Evolutionary conservation across 2,888 invertebrate species (phyloP).

Genomic region (Melieria omissa): DNA sequence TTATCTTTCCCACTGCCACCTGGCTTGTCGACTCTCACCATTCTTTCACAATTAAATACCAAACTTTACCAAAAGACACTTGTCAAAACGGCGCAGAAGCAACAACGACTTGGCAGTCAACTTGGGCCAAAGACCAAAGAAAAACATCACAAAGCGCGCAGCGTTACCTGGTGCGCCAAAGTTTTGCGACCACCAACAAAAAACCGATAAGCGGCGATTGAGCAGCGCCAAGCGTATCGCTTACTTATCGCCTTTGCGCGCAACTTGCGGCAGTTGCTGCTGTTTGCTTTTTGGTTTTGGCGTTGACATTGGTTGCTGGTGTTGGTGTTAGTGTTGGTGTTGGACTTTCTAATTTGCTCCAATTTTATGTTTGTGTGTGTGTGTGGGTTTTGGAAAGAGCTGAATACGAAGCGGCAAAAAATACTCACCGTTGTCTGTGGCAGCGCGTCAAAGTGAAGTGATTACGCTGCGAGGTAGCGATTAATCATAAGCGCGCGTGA

Average conservation of each 20-base stretch:
- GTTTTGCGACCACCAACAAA: neutral
- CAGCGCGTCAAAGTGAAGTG: neutral
- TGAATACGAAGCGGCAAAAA: too few species aligned
- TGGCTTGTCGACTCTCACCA: too few species aligned
- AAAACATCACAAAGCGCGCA: neutral
- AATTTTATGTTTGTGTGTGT: too few species aligned
- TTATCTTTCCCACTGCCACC: too few species aligned
- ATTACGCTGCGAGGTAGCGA: conserved; percentile 50
- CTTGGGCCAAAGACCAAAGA: too few species aligned
- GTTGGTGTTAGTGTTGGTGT: conserved; percentile 20
- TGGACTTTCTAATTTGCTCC: conserved; percentile 39
- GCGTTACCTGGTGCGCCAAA: neutral
- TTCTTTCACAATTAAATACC: too few species aligned
- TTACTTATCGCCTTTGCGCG: conserved; percentile 31
- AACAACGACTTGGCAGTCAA: neutral
- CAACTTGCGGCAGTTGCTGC: neutral
- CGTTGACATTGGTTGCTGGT: neutral
- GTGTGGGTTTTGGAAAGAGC: too few species aligned
- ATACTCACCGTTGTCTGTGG: too few species aligned
- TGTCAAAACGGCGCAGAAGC: too few species aligned
- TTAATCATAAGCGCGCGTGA: conserved; percentile 57
- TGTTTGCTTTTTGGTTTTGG: neutral
- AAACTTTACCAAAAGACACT: too few species aligned
- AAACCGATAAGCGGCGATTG: conserved; percentile 6
- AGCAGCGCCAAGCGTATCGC: conserved; percentile 32